These are phyloP conservation scores for Leptinotarsa lineolata DNA, from an alignment of 1,140 invertebrate species.

Conservation along the genomic window DNA sequence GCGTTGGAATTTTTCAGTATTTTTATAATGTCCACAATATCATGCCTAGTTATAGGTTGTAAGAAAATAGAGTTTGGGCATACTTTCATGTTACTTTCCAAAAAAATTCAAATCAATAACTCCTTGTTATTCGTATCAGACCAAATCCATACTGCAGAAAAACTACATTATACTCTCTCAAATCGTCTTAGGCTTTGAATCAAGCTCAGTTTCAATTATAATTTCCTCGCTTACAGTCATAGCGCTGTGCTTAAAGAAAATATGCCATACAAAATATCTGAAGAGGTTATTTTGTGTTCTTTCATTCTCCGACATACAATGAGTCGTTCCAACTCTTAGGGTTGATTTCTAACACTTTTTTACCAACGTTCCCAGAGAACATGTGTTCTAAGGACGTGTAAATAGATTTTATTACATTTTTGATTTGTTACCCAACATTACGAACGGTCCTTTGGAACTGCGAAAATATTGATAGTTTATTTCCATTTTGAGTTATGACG, in stretches of 20 bases:
- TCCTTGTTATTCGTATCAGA: no score
- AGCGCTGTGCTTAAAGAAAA: neutral
- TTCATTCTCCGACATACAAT: neutral
- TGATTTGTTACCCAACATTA: constrained; percentile 39
- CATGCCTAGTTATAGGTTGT: no score
- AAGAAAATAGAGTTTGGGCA: no score
- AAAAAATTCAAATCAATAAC: no score
- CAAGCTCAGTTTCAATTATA: neutral
- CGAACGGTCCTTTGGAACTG: constrained; percentile 32
- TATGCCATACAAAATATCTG: neutral
- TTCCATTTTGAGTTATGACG: constrained; percentile 23
- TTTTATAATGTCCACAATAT: no score
- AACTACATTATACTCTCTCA: no score
- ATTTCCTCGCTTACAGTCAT: neutral
- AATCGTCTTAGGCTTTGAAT: no score
- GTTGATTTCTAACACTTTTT: constrained; percentile 8
- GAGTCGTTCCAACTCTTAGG: neutral
- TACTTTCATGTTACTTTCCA: no score
- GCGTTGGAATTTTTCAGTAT: no score
- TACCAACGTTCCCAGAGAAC: constrained; percentile 24
- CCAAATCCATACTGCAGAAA: no score
- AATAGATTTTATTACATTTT: constrained; percentile 37
- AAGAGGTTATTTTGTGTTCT: constrained; percentile 1
- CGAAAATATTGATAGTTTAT: constrained; percentile 39
- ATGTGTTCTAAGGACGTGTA: constrained; percentile 41